Base-by-base conservation (phyloP, 1,140 invertebrate species). In the Heliconius eleuchia region DNA sequence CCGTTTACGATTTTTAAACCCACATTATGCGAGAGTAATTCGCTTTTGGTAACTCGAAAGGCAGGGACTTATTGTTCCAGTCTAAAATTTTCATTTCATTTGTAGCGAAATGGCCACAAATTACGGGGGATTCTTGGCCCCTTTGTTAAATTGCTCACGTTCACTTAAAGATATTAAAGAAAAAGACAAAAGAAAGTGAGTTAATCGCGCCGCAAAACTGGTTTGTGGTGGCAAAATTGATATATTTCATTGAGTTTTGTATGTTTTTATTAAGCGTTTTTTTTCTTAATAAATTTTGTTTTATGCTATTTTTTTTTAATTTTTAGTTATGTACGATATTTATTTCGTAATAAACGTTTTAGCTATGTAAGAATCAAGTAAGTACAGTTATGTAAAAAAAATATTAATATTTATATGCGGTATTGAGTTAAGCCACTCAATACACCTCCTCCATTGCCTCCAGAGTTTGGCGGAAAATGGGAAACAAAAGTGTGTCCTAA, bases 101-200 rank as follows among this genome's bases (percentile, higher is more conserved):
- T 83, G 81, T 82, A 81, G 80, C 80, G 66, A 71, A 80, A 80
- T 80, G 76, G 81, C 80, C 79, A 82, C 84, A 85, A 83, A 85
- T 82, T 83, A 82, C 84, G 75, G 42, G 60, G 80, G 80, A 79
- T 82, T 83, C 79, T 81, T 81, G 71, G 52, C 77, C 81, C 83
- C 84, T 85, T 81, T 82, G 80, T 83, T 80, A 80, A 85, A 85
- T 85, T 83, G 79, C 82, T 74, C 79, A 79, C 82, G 77, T 83
- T 73, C 82, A 85, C 84, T 85, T 83, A 83, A 77, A 74, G 66
- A 85, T 85, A 85, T 85, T 85, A 85, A 84, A 84, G 76, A 73
- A 77, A 77, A 80, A 80, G 71, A 77, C 42, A 77, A 80, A 80
- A 82, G 78, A 80, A 74, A 81, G 52, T 80, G 74, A 81, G 74